Evolutionary conservation across 2,888 invertebrate genomes (phyloP).

Genomic region (Esperia sulphurella): DNA sequence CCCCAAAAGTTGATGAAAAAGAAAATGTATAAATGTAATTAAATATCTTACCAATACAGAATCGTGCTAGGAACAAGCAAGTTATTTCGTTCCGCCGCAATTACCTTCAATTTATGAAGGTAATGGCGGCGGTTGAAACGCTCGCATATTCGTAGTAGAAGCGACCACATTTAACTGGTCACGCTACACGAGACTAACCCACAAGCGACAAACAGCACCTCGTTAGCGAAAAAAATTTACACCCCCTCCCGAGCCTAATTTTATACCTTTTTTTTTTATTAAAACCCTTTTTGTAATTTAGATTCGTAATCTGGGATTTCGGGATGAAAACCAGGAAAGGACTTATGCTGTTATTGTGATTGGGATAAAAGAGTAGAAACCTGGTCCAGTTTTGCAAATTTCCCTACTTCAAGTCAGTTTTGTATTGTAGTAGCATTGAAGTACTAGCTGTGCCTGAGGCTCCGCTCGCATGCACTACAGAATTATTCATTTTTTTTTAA

Average conservation of each 20-base stretch:
- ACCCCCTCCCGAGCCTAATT: slow-evolving; percentile 7
- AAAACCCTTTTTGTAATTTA: slow-evolving; percentile 13
- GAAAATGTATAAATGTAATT: no score
- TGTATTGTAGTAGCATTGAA: no score
- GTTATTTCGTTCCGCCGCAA: no score
- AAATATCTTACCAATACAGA: no score
- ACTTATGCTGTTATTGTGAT: background rate
- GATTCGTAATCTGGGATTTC: slow-evolving; percentile 10
- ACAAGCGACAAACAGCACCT: background rate
- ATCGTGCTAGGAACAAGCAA: no score
- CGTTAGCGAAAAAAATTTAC: slow-evolving; percentile 13
- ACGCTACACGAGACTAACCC: background rate
- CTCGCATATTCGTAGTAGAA: background rate
- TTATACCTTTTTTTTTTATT: slow-evolving; percentile 14
- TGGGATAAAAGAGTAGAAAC: background rate
- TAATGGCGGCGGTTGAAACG: no score
- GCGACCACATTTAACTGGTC: background rate
- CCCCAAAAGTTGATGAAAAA: no score
- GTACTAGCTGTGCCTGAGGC: no score
- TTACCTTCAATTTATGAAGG: no score
- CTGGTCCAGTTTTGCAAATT: background rate
- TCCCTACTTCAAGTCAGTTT: no score
- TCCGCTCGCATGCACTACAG: no score
- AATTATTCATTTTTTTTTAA: no score
- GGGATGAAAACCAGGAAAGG: slow-evolving; percentile 3